Conservation (phyloP, 2,888 invertebrate genomes). For the Pollenia labialis region DNA sequence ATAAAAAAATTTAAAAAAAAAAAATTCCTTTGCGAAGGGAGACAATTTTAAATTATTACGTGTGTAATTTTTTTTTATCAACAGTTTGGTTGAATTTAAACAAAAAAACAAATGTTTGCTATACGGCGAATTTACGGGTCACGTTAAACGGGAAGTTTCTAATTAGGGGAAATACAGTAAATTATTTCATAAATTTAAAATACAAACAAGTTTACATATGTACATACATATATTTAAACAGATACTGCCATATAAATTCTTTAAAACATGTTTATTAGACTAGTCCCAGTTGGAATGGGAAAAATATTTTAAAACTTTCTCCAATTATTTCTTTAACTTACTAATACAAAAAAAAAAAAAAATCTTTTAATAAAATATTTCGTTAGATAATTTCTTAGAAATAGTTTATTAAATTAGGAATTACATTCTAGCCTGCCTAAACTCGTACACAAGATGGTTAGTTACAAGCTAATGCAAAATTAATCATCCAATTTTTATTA, state of each 20-base stretch:
- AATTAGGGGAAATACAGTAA: slow-evolving; percentile 55
- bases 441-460: too few species aligned
- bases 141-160: slow-evolving; percentile 69
- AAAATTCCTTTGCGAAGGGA: neutral
- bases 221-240: neutral
- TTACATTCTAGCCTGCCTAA: too few species aligned
- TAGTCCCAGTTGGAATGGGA: too few species aligned
- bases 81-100: slow-evolving; percentile 4
- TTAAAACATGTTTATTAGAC: too few species aligned
- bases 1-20: neutral
- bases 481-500: too few species aligned
- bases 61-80: slow-evolving; percentile 31
- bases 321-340: too few species aligned
- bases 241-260: neutral
- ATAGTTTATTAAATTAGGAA: too few species aligned
- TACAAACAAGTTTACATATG: neutral
- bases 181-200: slow-evolving; percentile 29
- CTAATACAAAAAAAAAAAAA: too few species aligned
- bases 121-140: neutral
- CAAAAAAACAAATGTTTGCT: slow-evolving; percentile 13
- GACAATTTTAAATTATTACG: slow-evolving; percentile 22
- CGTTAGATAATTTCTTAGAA: too few species aligned
- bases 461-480: too few species aligned
- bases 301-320: too few species aligned
- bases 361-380: too few species aligned